Base-by-base conservation (phyloP, 2,797 vertebrate genomes). In the Spatula versicolor region DNA sequence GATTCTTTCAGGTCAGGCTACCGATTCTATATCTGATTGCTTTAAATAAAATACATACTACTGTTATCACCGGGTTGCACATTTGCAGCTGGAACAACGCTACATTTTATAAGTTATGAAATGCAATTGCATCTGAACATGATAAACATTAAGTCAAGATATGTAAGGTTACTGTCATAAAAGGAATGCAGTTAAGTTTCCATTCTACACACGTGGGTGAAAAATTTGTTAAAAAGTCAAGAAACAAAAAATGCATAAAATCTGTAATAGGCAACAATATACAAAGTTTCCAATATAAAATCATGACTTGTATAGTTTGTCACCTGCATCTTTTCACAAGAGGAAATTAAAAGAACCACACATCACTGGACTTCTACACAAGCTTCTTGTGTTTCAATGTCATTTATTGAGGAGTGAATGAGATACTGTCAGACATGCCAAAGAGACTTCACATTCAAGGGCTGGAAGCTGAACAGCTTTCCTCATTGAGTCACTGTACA, bases 361-460 rank as follows among this genome's bases (percentile, higher is more conserved):
- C 97, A 97, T 95, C 93, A 98, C 93, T 94, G 95, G 96, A 96
- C 84, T 93, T 97, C 92, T 97, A 97, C 97, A 98, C 97, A 97
- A 97, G 96, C 92, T 90, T 95, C 96, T 97, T 96, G 96, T 97
- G 97, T 98, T 98, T 98, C 94, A 97, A 97, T 79, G 96, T 96
- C 97, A 96, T 98, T 98, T 98, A 98, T 98, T 98, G 97, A 98
- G 97, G 97, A 98, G 98, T 98, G 97, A 98, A 98, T 86, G 96
- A 98, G 97, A 97, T 96, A 97, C 98, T 97, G 97, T 96, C 97
- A 98, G 97, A 98, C 98, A 97, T 97, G 98, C 98, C 98, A 97
- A 97, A 91, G 90, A 98, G 97, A 98, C 97, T 98, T 98, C 98
- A 98, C 98, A 98, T 98, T 98, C 97, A 98, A 97, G 98, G 98